Base-by-base conservation (phyloP, 2,113 vertebrate genomes). In the Oriolus oriolus region DNA sequence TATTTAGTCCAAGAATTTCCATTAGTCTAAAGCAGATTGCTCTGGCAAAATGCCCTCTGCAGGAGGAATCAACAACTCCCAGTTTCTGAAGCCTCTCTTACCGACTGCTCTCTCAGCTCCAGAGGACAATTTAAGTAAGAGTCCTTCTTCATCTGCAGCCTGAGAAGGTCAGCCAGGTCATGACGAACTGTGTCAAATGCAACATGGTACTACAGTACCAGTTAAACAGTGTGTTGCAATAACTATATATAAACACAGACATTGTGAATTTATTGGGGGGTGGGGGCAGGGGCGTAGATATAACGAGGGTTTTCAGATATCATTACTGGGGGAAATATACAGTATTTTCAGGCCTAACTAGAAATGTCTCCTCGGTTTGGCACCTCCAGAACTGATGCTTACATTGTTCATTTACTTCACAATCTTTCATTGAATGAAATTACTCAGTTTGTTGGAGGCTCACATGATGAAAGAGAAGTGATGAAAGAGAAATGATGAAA, bases 1-100 rank as follows among this genome's bases (percentile, higher is more conserved):
- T 74, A 93, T 95, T 95, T 93, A 96, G 93, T 60, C 65, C 86
- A 87, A 90, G 94, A 95, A 89, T 96, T 95, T 97, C 93, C 94
- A 81, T 77, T 54, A 86, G 83, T 95, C 86, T 93, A 63, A 71
- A 89, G 91, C 56, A 95, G 60, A 96, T 90, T 91, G 89, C 86
- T 90, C 68, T 93, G 93, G 94, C 91, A 97, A 93, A 92, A 92
- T 89, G 80, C 84, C 86, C 47, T 87, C 27, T 1, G 27, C 87
- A 54, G 69, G 80, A 95, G 68, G 84, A 95, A 92, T 71, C 80
- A 77, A 74, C 83, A 95, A 60, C 81, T 92, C 76, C 21, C 19
- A 9, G 35, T 75, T 90, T 63, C 91, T 70, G 47, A 88, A 89
- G 68, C 42, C 60, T 74, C 79, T 74, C 9, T 66, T 78, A 50